Conservation (phyloP, 2,888 invertebrate genomes). For the Nephrotoma flavescens region DNA sequence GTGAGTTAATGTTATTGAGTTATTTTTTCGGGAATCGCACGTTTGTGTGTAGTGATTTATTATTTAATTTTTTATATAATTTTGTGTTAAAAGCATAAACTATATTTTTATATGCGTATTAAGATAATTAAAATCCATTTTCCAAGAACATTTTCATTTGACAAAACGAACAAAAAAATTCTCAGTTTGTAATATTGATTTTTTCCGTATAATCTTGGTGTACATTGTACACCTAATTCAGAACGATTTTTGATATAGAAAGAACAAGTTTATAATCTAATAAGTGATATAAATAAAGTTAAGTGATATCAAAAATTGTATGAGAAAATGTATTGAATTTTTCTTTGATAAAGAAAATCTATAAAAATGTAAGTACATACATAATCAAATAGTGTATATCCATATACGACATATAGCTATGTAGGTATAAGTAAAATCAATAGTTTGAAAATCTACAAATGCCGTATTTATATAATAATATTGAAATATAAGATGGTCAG, state of each 20-base stretch:
- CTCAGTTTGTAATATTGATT: neutral
- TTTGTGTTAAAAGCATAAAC: neutral
- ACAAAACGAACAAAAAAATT: neutral
- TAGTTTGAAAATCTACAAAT: neutral
- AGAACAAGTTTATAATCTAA: neutral
- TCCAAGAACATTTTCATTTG: neutral
- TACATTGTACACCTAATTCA: neutral
- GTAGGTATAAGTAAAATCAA: neutral
- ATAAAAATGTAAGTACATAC: neutral
- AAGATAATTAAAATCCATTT: neutral
- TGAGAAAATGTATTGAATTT: neutral
- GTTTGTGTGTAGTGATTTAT: neutral
- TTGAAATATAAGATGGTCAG: neutral
- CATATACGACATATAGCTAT: neutral
- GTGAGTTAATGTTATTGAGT: neutral
- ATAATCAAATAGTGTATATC: neutral
- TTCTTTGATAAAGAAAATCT: neutral
- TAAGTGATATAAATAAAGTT: neutral
- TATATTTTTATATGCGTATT: neutral
- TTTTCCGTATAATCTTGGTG: neutral
- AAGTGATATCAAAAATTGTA: neutral
- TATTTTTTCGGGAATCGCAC: neutral
- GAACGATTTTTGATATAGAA: neutral
- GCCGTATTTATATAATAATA: neutral
- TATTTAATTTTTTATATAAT: neutral